These are phyloP conservation scores for Leptopilina clavipes DNA, from an alignment of 1,140 invertebrate genomes.

Conservation along the genomic window DNA sequence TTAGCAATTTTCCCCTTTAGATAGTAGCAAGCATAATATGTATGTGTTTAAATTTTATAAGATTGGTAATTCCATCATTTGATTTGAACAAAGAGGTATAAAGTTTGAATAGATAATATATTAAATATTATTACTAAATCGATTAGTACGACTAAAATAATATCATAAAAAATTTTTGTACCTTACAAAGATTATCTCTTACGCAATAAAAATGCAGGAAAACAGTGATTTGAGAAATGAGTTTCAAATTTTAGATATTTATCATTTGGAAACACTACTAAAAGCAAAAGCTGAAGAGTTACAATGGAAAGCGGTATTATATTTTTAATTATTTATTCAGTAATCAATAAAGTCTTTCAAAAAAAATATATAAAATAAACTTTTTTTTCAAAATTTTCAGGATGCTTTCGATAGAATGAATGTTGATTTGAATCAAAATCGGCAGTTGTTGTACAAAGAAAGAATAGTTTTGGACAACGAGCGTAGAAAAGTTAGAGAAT, in stretches of 20 bases:
- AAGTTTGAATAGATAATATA: too few relatives aligned
- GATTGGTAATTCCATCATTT: too few relatives aligned
- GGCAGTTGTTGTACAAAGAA: constrained; percentile 53
- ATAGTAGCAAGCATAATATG: too few relatives aligned
- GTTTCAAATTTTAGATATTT: constrained; percentile 14
- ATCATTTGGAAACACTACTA: neutral
- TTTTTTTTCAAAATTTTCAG: neutral
- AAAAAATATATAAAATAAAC: neutral
- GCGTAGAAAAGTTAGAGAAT: constrained; percentile 53
- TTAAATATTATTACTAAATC: too few relatives aligned
- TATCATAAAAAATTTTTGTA: too few relatives aligned
- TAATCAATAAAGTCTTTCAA: too few relatives aligned
- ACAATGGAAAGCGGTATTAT: constrained; percentile 18
- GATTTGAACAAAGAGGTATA: too few relatives aligned
- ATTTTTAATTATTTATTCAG: neutral
- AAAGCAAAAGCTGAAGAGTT: constrained; percentile 14
- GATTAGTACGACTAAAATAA: too few relatives aligned
- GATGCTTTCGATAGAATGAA: constrained; percentile 21
- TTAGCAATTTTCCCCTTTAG: too few relatives aligned
- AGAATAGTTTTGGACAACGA: constrained; percentile 59
- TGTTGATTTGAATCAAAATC: constrained; percentile 36
- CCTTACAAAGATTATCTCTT: too few relatives aligned
- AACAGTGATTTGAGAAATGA: neutral
- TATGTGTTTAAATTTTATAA: too few relatives aligned
- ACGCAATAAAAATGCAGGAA: neutral